These are phyloP conservation scores for Piezodorus guildinii DNA, from an alignment of 1,140 invertebrate genomes.

Conservation along the genomic window DNA sequence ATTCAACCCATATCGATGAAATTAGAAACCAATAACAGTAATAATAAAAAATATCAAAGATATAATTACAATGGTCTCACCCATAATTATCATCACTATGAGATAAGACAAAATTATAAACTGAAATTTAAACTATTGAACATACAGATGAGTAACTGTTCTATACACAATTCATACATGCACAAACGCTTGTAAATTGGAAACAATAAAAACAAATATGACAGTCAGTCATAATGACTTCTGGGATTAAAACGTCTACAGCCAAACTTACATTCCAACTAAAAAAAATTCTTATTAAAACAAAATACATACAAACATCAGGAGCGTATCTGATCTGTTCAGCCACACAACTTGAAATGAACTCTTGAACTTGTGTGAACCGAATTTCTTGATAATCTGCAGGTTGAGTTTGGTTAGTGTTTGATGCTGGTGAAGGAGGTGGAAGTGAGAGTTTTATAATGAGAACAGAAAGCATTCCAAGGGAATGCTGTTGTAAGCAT, in stretches of 20 bases:
- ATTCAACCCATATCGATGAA: too few relatives aligned
- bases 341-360: constrained; percentile 70
- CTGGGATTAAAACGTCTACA: constrained; percentile 18
- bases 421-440: constrained; percentile 12
- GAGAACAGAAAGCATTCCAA: constrained; percentile 76
- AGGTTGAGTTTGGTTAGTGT: constrained; percentile 16
- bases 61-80: too few relatives aligned
- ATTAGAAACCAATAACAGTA: too few relatives aligned
- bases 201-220: too few relatives aligned
- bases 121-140: too few relatives aligned
- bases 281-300: constrained; percentile 20
- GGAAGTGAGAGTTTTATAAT: constrained; percentile 47
- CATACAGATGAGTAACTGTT: too few relatives aligned
- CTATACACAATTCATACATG: too few relatives aligned
- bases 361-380: constrained; percentile 63
- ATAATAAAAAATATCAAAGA: too few relatives aligned
- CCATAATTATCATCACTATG: too few relatives aligned
- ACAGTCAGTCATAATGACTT: constrained; percentile 7
- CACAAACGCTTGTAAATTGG: too few relatives aligned
- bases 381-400: constrained; percentile 37
- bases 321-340: constrained; percentile 76
- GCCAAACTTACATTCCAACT: too few relatives aligned
- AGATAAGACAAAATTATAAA: too few relatives aligned
- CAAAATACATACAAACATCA: constrained; percentile 62
- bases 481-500: constrained; percentile 77